phyloP scores from a whole-genome alignment of 2,888 invertebrate species.

The Thereva unica region DNA sequence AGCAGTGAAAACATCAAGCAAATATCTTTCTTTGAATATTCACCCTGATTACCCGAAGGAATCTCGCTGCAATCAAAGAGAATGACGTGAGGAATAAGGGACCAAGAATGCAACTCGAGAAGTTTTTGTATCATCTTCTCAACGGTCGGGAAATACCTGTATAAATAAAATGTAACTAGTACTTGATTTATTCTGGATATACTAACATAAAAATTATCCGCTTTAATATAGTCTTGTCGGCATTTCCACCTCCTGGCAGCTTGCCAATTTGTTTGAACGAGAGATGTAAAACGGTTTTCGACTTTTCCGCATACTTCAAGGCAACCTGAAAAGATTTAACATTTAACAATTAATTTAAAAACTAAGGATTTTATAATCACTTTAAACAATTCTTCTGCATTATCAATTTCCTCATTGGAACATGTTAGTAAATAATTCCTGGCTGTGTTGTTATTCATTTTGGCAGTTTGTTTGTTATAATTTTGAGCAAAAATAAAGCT shows the following conservation, averaged over 20 bases:
- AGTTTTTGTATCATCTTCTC: conserved; percentile 1
- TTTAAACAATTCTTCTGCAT: conserved; percentile 1
- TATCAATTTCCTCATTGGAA: background rate
- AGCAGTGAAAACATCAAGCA: background rate
- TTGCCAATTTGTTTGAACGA: conserved; percentile 5
- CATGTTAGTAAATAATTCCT: background rate
- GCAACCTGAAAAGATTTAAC: background rate
- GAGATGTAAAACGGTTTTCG: conserved; percentile 3
- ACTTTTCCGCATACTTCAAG: background rate
- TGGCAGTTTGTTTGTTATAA: too few species aligned
- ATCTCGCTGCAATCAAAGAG: background rate
- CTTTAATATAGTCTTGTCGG: background rate
- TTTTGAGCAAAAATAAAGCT: too few species aligned
- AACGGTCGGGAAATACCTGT: conserved; percentile 7
- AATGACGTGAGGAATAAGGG: conserved; percentile 2
- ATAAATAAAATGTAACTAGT: background rate
- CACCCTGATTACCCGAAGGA: background rate
- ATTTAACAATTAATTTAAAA: background rate
- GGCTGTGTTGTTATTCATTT: background rate
- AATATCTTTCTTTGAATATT: background rate
- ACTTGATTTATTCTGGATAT: background rate
- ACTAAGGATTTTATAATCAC: background rate
- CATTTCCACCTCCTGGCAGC: background rate
- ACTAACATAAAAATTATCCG: conserved; percentile 13
- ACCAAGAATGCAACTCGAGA: conserved; percentile 11